Base-by-base conservation (phyloP, 2,113 vertebrate species). In the Colius striatus region DNA sequence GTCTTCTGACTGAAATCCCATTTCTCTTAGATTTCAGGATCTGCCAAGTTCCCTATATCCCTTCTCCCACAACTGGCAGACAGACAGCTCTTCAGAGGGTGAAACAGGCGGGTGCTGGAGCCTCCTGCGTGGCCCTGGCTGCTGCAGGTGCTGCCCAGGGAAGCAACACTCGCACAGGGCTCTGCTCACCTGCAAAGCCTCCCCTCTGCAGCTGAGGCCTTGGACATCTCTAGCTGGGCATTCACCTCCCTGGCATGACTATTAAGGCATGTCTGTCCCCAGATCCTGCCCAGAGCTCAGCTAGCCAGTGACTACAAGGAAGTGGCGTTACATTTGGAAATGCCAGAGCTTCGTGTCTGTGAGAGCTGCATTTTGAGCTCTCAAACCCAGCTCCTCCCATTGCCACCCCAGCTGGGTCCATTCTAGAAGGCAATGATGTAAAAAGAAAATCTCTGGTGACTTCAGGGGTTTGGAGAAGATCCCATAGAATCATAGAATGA, bases 131-230 rank as follows among this genome's bases (percentile, higher is more conserved):
- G 38, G 38, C 19, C 32, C 53, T 16, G 10, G 53, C 43, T 6
- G 25, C 27, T 18, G 34, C 7, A 2, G 10, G 4, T 6, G 8
- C 43, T 16, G 4, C 51, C 2, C 1, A 13, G 18, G 2, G 36
- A 51, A n/a, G 26, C 26, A 4, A 2, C 3, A 60, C 77, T 36
- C 3, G 0, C 14, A 0, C 6, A 1, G 45, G 27, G 13, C 1
- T 10, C 16, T 22, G 8, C 45, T 38, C 16, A 2, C 54, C 9
- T 19, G 18, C 60, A 17, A 13, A 32, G 26, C 10, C 47, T 36
- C 36, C 43, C 27, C 17, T n/a, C 41, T 11, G n/a, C 55, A 29
- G 53, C 26, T 5, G 38, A 16, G 26, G 14, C n/a, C 30, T 2
- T 0, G 7, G 54, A 20, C 20, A 62, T 0, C 41, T 53, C 30